Conservation (phyloP, 1,140 invertebrate species). For the Steinernema feltiae region DNA sequence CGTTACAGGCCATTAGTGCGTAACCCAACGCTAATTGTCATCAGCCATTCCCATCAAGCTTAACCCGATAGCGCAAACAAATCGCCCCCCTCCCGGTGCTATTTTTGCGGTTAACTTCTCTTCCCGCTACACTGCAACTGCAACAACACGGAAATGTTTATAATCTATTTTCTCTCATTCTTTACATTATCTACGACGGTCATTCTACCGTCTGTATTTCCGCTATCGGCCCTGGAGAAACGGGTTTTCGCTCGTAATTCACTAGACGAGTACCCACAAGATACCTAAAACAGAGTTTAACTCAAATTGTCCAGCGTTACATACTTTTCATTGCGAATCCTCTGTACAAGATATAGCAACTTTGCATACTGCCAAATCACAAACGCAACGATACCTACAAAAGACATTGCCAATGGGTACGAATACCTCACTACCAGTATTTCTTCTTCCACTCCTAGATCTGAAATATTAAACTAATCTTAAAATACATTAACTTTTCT, state of each 20-base stretch:
- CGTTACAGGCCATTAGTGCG: not conserved
- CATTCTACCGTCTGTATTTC: not conserved
- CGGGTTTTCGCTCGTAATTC: constrained; percentile 71
- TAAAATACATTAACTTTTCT: constrained; percentile 8
- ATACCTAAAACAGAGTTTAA: constrained; percentile 63
- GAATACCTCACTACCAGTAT: constrained; percentile 77
- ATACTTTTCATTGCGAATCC: constrained; percentile 97
- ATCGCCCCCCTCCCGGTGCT: not conserved
- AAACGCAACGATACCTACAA: constrained; percentile 67
- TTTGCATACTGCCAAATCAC: constrained; percentile 76
- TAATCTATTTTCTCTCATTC: not conserved
- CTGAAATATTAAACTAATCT: too few relatives aligned
- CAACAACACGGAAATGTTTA: not conserved
- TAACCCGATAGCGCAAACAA: not conserved
- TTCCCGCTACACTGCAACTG: not conserved
- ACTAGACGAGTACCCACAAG: constrained; percentile 85
- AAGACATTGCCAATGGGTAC: constrained; percentile 78
- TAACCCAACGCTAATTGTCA: constrained; percentile 7
- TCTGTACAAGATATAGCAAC: constrained; percentile 86
- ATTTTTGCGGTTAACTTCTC: not conserved
- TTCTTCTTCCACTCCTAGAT: constrained; percentile 64
- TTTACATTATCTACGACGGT: not conserved
- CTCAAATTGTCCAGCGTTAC: constrained; percentile 18
- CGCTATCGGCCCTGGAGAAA: not conserved
- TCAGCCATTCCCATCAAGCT: not conserved